Base-by-base conservation (phyloP, 2,888 invertebrate genomes). In the Hirudinaria manillensis region DNA sequence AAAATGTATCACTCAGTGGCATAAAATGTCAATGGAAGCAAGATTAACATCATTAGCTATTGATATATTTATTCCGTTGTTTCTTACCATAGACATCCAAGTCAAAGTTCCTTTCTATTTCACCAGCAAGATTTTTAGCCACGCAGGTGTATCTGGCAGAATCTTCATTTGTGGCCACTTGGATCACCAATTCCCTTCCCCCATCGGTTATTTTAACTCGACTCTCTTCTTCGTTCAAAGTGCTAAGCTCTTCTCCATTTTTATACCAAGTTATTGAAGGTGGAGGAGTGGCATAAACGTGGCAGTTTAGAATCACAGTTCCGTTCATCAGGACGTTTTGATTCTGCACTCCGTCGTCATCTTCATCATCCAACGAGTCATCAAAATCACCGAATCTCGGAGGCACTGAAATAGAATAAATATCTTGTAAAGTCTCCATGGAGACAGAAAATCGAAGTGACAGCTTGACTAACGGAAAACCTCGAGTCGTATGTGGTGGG, bases 61-160 rank as follows among this genome's bases (percentile, higher is more conserved):
- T 16, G 45, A 45, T 2, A 45, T 16, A 45, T n/a, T n/a, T 45
- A 45, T 45, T 45, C 16, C 10, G 45, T 45, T 45, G 13, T 45
- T 45, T 45, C 70, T 74, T 67, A 79, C 79, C 79, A 38, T 73
- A 75, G 21, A 85, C 83, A 76, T 83, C 81, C 1, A 85, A 78
- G 73, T 82, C 79, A 78, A 83, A 83, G 32, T 81, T 81, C 53
- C 82, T 82, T 70, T 80, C 80, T 38, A 87, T 82, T 72, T 82
- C 81, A 10, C 87, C 87, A 3, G 86, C 87, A 74, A 86, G 86
- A 80, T 87, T 88, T 7, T 81, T 80, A 1, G 87, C 87, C 38
- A 84, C 81, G 78, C 87, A 87, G 53, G 83, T 83, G 80, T 87
- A 87, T 21, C 81, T 78, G 3, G 86, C 87, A 0, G 82, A 83